phyloP scores from a whole-genome alignment of 2,797 vertebrate species.

The Rhinoraja longicauda region DNA sequence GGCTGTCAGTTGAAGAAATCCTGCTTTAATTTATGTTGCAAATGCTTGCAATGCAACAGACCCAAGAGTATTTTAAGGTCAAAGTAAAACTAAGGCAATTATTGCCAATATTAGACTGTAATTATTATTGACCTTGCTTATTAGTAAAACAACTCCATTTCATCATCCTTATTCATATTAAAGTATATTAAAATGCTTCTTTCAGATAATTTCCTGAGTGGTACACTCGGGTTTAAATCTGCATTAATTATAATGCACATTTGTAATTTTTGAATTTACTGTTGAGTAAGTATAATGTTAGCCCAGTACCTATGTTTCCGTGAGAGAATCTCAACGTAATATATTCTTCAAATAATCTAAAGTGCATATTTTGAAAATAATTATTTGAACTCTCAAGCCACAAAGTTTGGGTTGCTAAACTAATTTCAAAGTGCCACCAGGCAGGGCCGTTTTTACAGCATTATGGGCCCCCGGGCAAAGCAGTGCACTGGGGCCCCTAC shows the following conservation, averaged over 20 bases:
- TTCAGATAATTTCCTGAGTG: neutral
- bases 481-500: too few species aligned
- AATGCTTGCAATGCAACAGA: neutral
- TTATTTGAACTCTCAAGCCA: neutral
- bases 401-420: too few species aligned
- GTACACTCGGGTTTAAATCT: neutral
- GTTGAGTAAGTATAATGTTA: neutral
- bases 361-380: neutral
- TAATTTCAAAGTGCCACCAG: too few species aligned
- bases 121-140: neutral
- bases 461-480: too few species aligned
- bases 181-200: neutral
- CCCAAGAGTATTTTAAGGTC: neutral
- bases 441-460: too few species aligned
- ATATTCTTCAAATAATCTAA: neutral
- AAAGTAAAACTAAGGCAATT: neutral
- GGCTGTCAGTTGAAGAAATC: neutral
- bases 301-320: neutral
- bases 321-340: neutral
- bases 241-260: neutral
- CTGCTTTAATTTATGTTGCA: neutral
- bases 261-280: neutral
- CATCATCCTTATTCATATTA: neutral
- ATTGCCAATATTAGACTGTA: neutral
- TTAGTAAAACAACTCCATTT: neutral